Conservation (phyloP, 2,888 invertebrate species). For the Drosophila leonis region DNA sequence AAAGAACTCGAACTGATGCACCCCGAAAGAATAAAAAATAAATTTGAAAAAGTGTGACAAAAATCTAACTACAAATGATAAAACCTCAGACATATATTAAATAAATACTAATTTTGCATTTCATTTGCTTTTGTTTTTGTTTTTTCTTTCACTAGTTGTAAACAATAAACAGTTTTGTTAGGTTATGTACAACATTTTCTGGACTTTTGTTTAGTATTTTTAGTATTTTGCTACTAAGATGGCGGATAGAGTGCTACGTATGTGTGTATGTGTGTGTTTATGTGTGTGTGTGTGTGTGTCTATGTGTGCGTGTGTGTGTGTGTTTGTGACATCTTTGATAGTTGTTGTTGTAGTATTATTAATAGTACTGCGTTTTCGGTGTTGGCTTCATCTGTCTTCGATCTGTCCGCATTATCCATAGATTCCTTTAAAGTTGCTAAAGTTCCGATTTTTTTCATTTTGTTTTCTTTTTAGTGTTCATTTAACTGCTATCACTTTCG, state of each 20-base stretch:
- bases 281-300: background rate
- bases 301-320: constrained; percentile 5
- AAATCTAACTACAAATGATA: constrained; percentile 52
- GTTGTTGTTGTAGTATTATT: constrained; percentile 26
- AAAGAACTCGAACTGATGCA: constrained; percentile 47
- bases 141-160: constrained; percentile 32
- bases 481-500: constrained; percentile 78
- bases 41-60: background rate
- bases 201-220: constrained; percentile 31
- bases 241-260: constrained; percentile 35
- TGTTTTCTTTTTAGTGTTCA: constrained; percentile 49
- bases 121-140: constrained; percentile 25
- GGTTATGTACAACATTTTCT: constrained; percentile 71
- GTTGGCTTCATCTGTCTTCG: constrained; percentile 43
- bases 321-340: constrained; percentile 33
- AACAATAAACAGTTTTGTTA: constrained; percentile 35
- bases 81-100: constrained; percentile 27
- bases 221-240: constrained; percentile 35
- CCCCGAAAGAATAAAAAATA: constrained; percentile 14
- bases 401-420: constrained; percentile 37
- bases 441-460: constrained; percentile 44
- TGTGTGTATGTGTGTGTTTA: background rate
- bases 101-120: constrained; percentile 41
- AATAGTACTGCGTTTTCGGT: constrained; percentile 40
- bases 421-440: constrained; percentile 53